Evolutionary conservation across 2,113 vertebrate species (phyloP).

Genomic region (Suricata suricatta): DNA sequence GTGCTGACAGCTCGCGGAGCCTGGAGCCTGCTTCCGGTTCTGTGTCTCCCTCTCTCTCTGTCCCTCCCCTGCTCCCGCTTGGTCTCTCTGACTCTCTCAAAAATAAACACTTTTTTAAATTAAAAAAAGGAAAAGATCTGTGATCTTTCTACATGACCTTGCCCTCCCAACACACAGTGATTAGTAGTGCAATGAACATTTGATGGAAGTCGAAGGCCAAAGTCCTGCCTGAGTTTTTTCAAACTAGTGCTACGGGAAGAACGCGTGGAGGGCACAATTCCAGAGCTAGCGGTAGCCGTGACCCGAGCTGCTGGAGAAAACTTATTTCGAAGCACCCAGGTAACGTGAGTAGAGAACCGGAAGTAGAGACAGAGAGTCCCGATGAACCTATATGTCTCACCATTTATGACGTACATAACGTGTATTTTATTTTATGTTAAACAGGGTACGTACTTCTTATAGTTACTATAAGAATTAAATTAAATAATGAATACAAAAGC

Average conservation of each 20-base stretch:
- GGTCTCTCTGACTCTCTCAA: no score
- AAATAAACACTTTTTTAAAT: no score
- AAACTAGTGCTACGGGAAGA: not conserved
- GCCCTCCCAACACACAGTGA: not conserved
- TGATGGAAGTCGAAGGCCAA: not conserved
- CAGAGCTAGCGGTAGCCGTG: not conserved
- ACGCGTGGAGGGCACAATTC: not conserved
- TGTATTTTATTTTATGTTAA: not conserved
- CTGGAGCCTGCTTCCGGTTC: no score
- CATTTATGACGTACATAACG: not conserved
- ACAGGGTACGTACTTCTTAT: not conserved
- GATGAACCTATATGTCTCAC: not conserved
- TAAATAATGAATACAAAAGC: not conserved
- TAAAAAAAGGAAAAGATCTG: not conserved
- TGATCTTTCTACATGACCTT: not conserved
- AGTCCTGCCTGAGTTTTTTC: not conserved
- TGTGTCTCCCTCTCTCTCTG: no score
- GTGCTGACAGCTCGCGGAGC: no score
- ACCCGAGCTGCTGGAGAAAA: not conserved
- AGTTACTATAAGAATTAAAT: conserved; percentile 2
- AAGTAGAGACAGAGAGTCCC: not conserved
- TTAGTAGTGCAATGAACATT: not conserved
- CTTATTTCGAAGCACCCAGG: not conserved
- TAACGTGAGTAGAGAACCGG: not conserved
- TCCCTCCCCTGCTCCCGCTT: no score